Evolutionary conservation across 2,888 invertebrate species (phyloP).

Genomic region (Eupithecia exiguata): DNA sequence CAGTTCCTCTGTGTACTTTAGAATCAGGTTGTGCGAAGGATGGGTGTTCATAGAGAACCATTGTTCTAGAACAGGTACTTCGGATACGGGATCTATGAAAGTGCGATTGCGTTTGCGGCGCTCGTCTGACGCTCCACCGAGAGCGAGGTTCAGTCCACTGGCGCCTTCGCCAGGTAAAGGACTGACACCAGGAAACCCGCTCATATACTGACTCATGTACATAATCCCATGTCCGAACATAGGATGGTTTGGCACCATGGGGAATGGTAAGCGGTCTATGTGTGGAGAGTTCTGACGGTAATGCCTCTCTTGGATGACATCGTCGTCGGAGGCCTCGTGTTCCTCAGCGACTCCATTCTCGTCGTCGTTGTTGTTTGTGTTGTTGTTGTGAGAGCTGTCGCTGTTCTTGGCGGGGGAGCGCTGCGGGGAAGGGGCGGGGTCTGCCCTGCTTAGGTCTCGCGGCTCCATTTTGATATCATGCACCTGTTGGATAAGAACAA

Average conservation of each 20-base stretch:
- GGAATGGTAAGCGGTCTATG: slow-evolving; percentile 86
- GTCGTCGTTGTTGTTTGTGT: slow-evolving; percentile 74
- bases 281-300: slow-evolving; percentile 74
- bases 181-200: slow-evolving; percentile 81
- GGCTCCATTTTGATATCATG: slow-evolving; percentile 84
- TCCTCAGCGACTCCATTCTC: slow-evolving; percentile 79
- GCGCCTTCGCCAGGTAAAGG: slow-evolving; percentile 83
- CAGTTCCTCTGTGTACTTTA: slow-evolving; percentile 98
- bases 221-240: slow-evolving; percentile 95
- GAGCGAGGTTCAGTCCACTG: slow-evolving; percentile 85
- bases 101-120: slow-evolving; percentile 97
- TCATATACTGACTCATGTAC: slow-evolving; percentile 96
- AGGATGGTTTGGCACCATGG: slow-evolving; percentile 91
- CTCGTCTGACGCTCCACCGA: slow-evolving; percentile 89
- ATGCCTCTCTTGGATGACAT: slow-evolving; percentile 73
- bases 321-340: slow-evolving; percentile 81
- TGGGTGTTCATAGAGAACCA: slow-evolving; percentile 99
- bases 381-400: slow-evolving; percentile 78
- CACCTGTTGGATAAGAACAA: slow-evolving; percentile 62
- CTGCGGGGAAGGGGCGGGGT: slow-evolving; percentile 73
- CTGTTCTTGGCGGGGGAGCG: slow-evolving; percentile 84
- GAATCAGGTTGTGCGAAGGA: slow-evolving; percentile 98
- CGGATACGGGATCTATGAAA: slow-evolving; percentile 99
- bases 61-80: slow-evolving; percentile 96
- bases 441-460: slow-evolving; percentile 74